Evolutionary conservation across 2,888 invertebrate species (phyloP).

Genomic region (Netelia inedita): DNA sequence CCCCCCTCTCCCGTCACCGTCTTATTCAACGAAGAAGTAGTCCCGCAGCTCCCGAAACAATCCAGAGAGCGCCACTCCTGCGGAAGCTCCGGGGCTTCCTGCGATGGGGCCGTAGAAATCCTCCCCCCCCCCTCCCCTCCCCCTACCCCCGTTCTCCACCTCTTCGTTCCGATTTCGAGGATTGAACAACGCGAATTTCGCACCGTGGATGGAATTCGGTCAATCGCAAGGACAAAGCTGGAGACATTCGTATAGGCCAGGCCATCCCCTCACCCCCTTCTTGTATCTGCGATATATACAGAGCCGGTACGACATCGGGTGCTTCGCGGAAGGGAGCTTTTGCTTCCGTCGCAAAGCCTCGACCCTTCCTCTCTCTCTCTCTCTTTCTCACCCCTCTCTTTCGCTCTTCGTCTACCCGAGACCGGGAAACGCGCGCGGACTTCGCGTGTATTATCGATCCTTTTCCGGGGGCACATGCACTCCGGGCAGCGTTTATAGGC

Average conservation of each 20-base stretch:
- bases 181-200: background rate
- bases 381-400: background rate
- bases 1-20: background rate
- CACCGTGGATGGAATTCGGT: background rate
- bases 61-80: background rate
- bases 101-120: background rate
- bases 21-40: background rate
- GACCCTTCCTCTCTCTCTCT: no score
- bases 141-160: background rate
- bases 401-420: background rate
- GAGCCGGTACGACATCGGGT: background rate
- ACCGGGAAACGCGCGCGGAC: conserved; percentile 53
- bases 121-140: background rate
- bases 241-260: background rate
- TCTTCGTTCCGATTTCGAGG: background rate
- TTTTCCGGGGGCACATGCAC: conserved; percentile 52
- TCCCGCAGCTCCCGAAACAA: background rate
- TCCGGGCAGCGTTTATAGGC: conserved; percentile 34
- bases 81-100: background rate
- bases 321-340: conserved; percentile 32
- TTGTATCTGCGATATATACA: background rate
- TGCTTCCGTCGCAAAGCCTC: conserved; percentile 1
- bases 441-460: conserved; percentile 64
- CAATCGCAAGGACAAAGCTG: background rate
- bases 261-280: no score